Percentiles rank a stretch among this genome's conserved stretches.
phyloP scores from a whole-genome alignment of 2,888 invertebrate species.

The Chaitophorus viminalis region DNA sequence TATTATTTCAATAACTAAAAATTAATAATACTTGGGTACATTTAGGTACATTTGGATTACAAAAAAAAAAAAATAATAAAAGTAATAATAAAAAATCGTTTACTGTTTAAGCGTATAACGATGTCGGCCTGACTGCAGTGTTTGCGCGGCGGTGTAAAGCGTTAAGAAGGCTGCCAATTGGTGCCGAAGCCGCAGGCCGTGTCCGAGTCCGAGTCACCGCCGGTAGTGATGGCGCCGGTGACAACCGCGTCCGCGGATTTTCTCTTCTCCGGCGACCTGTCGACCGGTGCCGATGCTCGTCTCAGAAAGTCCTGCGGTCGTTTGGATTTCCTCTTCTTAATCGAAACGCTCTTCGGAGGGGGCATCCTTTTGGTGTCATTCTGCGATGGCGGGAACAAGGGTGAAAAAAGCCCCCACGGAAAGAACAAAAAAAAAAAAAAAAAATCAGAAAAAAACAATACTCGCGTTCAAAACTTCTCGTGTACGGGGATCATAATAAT shows the following conservation, averaged over 20 bases:
- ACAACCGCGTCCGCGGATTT: constrained; percentile 42
- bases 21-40: neutral
- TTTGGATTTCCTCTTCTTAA: constrained; percentile 77
- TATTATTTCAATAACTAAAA: neutral
- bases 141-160: too few species aligned
- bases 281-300: constrained; percentile 63
- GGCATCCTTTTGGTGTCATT: constrained; percentile 76
- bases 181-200: constrained; percentile 87
- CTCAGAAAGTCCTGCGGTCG: constrained; percentile 69
- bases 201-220: constrained; percentile 83
- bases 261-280: constrained; percentile 52
- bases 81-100: neutral
- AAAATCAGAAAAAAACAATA: constrained; percentile 12
- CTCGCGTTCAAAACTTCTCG: neutral
- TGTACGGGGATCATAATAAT: too few species aligned
- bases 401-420: too few species aligned
- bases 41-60: neutral
- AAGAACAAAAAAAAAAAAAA: constrained; percentile 46
- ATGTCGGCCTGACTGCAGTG: too few species aligned
- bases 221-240: constrained; percentile 57
- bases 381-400: constrained; percentile 66
- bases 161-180: constrained; percentile 73
- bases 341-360: constrained; percentile 75
- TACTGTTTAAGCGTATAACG: too few species aligned
- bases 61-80: neutral